Conservation (phyloP, 2,888 invertebrate species). For the Morpho deidamia region DNA sequence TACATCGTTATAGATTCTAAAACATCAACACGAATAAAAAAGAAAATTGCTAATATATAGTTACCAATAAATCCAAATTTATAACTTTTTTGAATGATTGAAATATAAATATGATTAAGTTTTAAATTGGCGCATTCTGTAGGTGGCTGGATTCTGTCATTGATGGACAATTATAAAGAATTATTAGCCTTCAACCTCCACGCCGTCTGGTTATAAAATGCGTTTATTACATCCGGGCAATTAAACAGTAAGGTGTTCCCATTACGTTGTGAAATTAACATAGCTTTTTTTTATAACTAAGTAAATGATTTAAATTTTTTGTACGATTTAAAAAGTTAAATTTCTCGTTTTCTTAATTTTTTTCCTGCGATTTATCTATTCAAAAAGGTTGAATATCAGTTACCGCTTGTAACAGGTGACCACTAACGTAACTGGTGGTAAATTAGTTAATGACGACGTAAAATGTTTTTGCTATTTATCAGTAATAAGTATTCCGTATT, state of each 20-base stretch:
- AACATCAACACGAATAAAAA: background rate
- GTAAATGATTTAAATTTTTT: background rate
- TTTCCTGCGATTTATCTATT: background rate
- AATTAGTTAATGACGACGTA: too few species aligned
- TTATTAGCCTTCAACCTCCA: slow-evolving; percentile 35
- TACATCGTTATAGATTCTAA: too few species aligned
- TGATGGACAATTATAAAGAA: slow-evolving; percentile 34
- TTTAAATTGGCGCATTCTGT: slow-evolving; percentile 20
- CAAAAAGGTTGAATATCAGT: too few species aligned
- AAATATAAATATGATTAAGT: slow-evolving; percentile 5
- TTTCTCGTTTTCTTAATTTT: too few species aligned
- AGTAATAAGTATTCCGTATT: too few species aligned
- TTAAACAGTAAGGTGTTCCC: slow-evolving; percentile 41
- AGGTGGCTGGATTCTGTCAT: slow-evolving; percentile 18
- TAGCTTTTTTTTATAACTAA: background rate
- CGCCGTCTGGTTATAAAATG: slow-evolving; percentile 39
- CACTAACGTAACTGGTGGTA: too few species aligned
- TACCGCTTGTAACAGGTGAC: too few species aligned
- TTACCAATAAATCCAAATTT: background rate
- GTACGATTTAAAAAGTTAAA: background rate
- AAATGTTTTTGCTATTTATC: too few species aligned
- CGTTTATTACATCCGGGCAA: slow-evolving; percentile 45
- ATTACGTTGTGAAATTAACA: background rate
- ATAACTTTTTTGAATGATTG: background rate
- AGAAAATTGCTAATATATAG: background rate